phyloP scores from a whole-genome alignment of 2,797 vertebrate genomes.

The Gallirallus australis region DNA sequence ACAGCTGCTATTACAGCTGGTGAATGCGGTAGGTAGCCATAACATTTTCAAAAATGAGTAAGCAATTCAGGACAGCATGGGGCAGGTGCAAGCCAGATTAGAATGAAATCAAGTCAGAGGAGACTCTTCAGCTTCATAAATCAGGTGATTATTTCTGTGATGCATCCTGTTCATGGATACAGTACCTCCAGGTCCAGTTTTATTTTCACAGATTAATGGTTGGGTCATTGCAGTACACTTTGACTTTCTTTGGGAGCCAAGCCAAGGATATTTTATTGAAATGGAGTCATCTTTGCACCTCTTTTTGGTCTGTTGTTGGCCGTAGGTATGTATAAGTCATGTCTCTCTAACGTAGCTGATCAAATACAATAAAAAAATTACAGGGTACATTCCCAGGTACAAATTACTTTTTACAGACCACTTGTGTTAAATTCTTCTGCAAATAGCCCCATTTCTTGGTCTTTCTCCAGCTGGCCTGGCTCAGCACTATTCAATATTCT shows the following conservation, averaged over 20 bases:
- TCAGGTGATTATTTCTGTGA: background rate
- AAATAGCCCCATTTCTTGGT: background rate
- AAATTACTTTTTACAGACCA: background rate
- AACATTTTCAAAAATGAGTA: constrained; percentile 7
- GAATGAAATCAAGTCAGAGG: background rate
- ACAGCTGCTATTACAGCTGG: constrained; percentile 30
- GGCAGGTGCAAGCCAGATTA: background rate
- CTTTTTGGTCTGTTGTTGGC: background rate
- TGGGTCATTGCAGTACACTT: background rate
- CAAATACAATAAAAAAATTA: constrained; percentile 4
- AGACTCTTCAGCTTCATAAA: background rate
- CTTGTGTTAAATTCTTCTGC: constrained; percentile 24
- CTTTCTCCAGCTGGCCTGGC: background rate
- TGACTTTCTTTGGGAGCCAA: background rate
- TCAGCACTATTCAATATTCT: constrained; percentile 21
- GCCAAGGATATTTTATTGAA: background rate
- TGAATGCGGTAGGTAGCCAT: background rate
- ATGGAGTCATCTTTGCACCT: background rate
- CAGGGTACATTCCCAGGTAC: background rate
- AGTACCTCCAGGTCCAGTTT: background rate
- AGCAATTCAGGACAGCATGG: background rate
- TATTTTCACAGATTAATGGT: background rate
- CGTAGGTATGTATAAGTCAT: background rate
- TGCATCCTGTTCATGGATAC: background rate
- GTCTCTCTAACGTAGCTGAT: background rate